Evolutionary conservation across 2,113 vertebrate species (phyloP).

Genomic region (Ptilorrhoa leucosticta): DNA sequence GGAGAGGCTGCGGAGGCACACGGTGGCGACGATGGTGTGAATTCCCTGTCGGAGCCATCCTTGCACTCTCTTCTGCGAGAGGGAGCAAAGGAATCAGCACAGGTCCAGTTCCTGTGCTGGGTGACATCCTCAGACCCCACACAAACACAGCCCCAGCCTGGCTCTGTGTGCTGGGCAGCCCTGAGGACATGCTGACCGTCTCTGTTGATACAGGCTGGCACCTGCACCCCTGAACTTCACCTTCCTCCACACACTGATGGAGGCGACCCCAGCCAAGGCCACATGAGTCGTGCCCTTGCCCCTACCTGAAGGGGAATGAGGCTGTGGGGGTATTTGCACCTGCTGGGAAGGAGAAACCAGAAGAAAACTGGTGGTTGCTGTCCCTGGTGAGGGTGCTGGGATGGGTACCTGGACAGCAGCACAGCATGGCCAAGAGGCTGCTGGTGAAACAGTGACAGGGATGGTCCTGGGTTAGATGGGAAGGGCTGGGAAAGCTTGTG

Average conservation of each 20-base stretch:
- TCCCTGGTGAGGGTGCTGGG: background rate
- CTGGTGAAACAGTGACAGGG: background rate
- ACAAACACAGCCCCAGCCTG: background rate
- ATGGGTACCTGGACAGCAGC: background rate
- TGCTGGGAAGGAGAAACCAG: background rate
- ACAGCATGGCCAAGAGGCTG: background rate
- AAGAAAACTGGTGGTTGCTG: background rate
- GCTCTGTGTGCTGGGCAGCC: fast-evolving
- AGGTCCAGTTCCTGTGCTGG: background rate
- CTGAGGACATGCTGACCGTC: fast-evolving
- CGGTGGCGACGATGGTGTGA: fast-evolving
- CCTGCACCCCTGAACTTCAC: background rate
- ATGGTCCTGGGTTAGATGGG: background rate
- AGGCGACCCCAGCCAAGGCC: fast-evolving
- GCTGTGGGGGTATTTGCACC: background rate
- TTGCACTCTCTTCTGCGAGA: background rate
- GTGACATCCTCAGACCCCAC: background rate
- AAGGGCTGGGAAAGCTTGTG: background rate
- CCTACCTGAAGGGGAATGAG: background rate
- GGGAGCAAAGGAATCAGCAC: background rate
- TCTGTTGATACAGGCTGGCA: fast-evolving
- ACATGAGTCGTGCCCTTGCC: fast-evolving
- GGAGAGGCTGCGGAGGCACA: fast-evolving
- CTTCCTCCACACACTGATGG: fast-evolving
- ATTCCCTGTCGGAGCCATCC: background rate